Percentiles rank a stretch among this genome's conserved stretches.
These are phyloP conservation scores for Podiceps cristatus DNA, from an alignment of 2,113 vertebrate genomes.

Conservation along the genomic window DNA sequence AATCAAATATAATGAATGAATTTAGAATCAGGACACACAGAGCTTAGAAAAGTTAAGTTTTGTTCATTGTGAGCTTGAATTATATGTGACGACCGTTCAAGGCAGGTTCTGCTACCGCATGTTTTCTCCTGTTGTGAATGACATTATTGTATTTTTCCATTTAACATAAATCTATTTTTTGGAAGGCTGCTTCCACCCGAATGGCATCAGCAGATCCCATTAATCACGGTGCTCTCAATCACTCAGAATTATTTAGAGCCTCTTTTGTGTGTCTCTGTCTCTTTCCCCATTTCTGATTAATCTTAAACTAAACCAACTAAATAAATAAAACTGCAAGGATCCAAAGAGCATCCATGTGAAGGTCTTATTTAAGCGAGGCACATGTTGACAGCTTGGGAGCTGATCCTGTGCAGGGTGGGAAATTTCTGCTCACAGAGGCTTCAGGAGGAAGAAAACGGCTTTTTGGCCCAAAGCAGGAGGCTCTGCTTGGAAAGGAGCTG, in stretches of 20 bases:
- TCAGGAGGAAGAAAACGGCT: background rate
- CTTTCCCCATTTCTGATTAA: slow-evolving; percentile 59
- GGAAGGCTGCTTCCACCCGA: slow-evolving; percentile 50
- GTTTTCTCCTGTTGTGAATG: slow-evolving; percentile 61
- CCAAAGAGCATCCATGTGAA: slow-evolving; percentile 18
- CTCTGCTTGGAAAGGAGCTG: background rate
- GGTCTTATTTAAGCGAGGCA: background rate
- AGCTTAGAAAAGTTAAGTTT: slow-evolving; percentile 17
- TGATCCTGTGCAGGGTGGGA: background rate
- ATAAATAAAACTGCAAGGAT: slow-evolving; percentile 45
- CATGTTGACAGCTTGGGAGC: background rate
- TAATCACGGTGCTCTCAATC: slow-evolving; percentile 66
- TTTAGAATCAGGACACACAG: slow-evolving; percentile 14
- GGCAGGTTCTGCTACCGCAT: background rate
- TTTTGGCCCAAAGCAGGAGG: background rate
- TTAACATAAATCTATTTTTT: slow-evolving; percentile 70
- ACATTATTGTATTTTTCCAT: slow-evolving; percentile 62
- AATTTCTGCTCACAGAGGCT: background rate
- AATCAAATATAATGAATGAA: slow-evolving; percentile 59
- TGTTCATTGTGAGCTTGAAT: slow-evolving; percentile 13
- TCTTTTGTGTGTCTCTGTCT: slow-evolving; percentile 44
- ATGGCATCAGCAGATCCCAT: slow-evolving; percentile 60
- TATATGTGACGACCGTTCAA: background rate
- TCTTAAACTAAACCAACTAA: slow-evolving; percentile 57
- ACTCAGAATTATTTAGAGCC: slow-evolving; percentile 67